A percentile compares a stretch with the other conserved stretches of the same genome.
phyloP scores from a whole-genome alignment of 2,113 vertebrate genomes.

The Ascaphus truei region DNA sequence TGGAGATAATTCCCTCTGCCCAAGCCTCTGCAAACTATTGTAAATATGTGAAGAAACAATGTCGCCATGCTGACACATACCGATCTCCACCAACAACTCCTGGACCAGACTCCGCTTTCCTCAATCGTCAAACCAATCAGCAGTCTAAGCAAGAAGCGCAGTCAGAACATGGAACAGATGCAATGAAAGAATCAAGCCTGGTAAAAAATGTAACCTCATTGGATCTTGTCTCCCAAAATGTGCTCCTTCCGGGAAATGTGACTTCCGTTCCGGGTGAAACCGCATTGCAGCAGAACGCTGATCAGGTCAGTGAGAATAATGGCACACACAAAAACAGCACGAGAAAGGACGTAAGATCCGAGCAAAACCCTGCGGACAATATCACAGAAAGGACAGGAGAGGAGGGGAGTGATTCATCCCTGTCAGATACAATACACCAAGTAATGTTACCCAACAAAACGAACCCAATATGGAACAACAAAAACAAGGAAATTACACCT shows the following conservation, averaged over 20 bases:
- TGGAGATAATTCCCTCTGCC: slow-evolving; percentile 86
- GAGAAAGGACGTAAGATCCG: not conserved
- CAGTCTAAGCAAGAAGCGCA: slow-evolving; percentile 33
- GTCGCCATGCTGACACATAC: slow-evolving; percentile 74
- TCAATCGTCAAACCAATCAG: slow-evolving; percentile 12
- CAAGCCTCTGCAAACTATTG: slow-evolving; percentile 85
- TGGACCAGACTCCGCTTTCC: not conserved
- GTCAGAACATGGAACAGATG: slow-evolving; percentile 11
- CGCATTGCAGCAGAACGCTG: no score
- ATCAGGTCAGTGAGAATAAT: not conserved
- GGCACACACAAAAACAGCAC: not conserved
- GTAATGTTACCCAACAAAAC: slow-evolving; percentile 47
- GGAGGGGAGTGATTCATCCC: slow-evolving; percentile 37
- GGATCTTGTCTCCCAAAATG: slow-evolving; percentile 5
- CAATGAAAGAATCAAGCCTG: slow-evolving; percentile 27
- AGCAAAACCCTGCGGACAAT: slow-evolving; percentile 46
- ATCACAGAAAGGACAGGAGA: slow-evolving; percentile 48
- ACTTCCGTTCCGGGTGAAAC: slow-evolving; percentile 20
- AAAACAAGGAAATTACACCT: slow-evolving; percentile 45
- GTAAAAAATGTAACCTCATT: not conserved
- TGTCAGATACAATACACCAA: slow-evolving; percentile 42
- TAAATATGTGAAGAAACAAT: slow-evolving; percentile 81
- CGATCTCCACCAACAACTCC: slow-evolving; percentile 54
- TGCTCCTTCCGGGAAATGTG: slow-evolving; percentile 29
- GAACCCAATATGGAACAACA: slow-evolving; percentile 50